Conservation (phyloP, 2,797 vertebrate genomes). For the Botia almorhae region DNA sequence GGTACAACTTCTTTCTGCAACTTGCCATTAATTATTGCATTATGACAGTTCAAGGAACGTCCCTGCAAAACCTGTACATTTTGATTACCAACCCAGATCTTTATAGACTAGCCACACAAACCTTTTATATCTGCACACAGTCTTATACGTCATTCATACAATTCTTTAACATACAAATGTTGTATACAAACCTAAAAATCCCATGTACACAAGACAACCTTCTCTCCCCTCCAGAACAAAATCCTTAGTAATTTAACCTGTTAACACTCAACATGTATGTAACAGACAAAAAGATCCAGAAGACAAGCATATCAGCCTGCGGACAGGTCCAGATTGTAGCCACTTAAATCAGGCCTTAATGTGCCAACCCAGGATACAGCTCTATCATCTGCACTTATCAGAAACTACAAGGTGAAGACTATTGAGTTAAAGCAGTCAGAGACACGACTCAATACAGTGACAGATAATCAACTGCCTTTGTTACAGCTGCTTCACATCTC, state of each 20-base stretch:
- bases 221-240: background rate
- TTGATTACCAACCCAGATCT: no score
- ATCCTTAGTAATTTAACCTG: constrained; percentile 41
- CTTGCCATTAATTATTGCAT: no score
- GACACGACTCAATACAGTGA: constrained; percentile 15
- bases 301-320: constrained; percentile 22
- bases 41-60: no score
- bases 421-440: constrained; percentile 30
- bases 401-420: constrained; percentile 21
- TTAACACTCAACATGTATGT: constrained; percentile 1
- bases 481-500: constrained; percentile 23
- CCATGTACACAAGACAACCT: background rate
- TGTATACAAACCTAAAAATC: constrained; percentile 4
- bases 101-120: background rate
- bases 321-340: constrained; percentile 16
- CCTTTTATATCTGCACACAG: background rate
- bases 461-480: constrained; percentile 33
- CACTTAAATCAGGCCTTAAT: background rate
- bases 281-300: background rate
- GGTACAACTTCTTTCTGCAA: no score
- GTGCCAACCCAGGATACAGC: background rate
- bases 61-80: background rate
- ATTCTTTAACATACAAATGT: constrained; percentile 33
- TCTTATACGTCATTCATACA: background rate
- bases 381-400: constrained; percentile 18